Evolutionary conservation across 2,113 vertebrate genomes (phyloP).

Genomic region (Corythornis madagascariensis): DNA sequence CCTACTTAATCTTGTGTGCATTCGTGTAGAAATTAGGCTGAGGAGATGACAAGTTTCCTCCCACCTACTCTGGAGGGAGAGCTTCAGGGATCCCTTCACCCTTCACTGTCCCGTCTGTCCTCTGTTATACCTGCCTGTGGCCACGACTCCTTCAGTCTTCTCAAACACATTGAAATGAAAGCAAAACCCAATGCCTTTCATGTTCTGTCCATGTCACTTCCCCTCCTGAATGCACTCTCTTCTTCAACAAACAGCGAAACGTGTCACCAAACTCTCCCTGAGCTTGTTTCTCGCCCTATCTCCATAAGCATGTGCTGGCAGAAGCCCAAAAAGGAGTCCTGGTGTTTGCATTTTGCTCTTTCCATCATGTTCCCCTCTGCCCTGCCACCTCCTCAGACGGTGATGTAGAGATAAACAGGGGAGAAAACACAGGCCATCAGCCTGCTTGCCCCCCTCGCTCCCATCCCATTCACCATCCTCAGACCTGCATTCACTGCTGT

Average conservation of each 20-base stretch:
- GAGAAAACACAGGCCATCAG: not conserved
- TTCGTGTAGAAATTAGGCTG: not conserved
- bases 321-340: not conserved
- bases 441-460: not conserved
- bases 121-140: not conserved
- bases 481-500: conserved; percentile 53
- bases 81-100: accelerated
- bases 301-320: not conserved
- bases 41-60: not conserved
- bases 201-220: not conserved
- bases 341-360: not conserved
- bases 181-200: not conserved
- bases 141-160: not conserved
- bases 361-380: accelerated
- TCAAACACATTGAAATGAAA: not conserved
- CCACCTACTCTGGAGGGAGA: not conserved
- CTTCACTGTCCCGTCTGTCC: not conserved
- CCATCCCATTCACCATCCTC: not conserved
- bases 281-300: not conserved
- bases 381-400: not conserved
- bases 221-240: not conserved
- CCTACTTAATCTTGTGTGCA: not conserved
- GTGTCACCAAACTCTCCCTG: not conserved
- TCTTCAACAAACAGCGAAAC: not conserved
- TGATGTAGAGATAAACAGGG: conserved; percentile 19